phyloP scores from a whole-genome alignment of 2,113 vertebrate species.

The Serinus canaria region DNA sequence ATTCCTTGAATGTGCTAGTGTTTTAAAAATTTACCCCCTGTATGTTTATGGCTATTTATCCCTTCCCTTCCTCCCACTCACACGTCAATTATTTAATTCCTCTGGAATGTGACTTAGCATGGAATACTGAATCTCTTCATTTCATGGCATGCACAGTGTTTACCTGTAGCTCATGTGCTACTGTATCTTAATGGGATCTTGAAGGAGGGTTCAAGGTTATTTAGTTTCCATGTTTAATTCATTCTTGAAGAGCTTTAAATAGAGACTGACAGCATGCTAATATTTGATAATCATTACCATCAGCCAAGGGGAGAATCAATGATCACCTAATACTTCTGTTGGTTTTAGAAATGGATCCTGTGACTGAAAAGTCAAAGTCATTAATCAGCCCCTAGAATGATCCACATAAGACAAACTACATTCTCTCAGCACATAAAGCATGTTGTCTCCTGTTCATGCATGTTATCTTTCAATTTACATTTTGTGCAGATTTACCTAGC shows the following conservation, averaged over 20 bases:
- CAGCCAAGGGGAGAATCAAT: neutral
- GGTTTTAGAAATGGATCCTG: neutral
- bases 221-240: conserved; percentile 51
- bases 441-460: conserved; percentile 60
- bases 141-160: neutral
- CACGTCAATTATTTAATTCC: conserved; percentile 45
- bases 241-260: conserved; percentile 31
- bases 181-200: conserved; percentile 51
- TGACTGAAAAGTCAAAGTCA: conserved; percentile 61
- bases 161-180: neutral
- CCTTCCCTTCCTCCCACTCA: neutral
- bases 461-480: conserved; percentile 32
- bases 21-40: conserved; percentile 4
- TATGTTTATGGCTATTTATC: conserved; percentile 31
- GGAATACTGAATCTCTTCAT: conserved; percentile 32
- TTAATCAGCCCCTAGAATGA: conserved; percentile 65
- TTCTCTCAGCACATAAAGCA: conserved; percentile 33
- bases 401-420: conserved; percentile 60
- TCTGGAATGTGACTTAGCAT: conserved; percentile 55
- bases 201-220: conserved; percentile 44
- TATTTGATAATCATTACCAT: conserved; percentile 34
- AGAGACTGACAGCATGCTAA: conserved; percentile 25
- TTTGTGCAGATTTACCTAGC: conserved; percentile 31
- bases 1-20: neutral
- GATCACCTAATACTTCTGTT: conserved; percentile 28